Base-by-base conservation (phyloP, 1,140 invertebrate species). In the Acromyrmex heyeri region DNA sequence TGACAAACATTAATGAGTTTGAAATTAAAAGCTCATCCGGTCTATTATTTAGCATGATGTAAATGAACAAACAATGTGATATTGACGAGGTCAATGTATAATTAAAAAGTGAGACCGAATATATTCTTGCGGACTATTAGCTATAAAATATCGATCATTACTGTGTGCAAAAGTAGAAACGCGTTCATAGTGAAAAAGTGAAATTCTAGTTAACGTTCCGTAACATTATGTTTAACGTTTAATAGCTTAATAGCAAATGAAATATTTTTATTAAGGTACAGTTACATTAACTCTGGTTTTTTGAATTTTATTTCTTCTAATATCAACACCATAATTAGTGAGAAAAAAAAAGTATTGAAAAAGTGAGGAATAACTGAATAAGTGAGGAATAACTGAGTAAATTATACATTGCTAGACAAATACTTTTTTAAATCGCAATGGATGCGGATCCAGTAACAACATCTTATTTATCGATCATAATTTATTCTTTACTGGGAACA, bases 401-500 rank as follows among this genome's bases (percentile, higher is more conserved):
- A 1, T 10, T 2, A 30, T 55, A 34, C n/a, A 2, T 27, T 3
- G 6, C 3, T 10, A n/a, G 14, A 50, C 10, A 14, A 50, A 55
- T 24, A 87, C 24, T 14, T 62, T 73, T 53, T 48, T 4, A 10
- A 44, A 67, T 12, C 30, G 87, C 55, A 59, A 95, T 95, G 94
- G 94, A 94, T 18, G 86, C 75, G 7, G 85, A 91, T 76, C 86
- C 92, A 7, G 77, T 92, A 50, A 76, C 85, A 7, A 85, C 86
- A 0, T 64, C 86, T 4, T 92, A 89, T 75, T 85, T 92, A 0
- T 69, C 92, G 5, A 81, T 88, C 0, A 34, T 76, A 12, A 7
- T 92, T 21, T 92, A 91, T 69, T 94, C 93, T 85, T 82, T 92
- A 0, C 55, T 95, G 0, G 2, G 92, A 10, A 69, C 91, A 0